Evolutionary conservation across 2,888 invertebrate species (phyloP).

Genomic region (Conops quadrifasciatus): DNA sequence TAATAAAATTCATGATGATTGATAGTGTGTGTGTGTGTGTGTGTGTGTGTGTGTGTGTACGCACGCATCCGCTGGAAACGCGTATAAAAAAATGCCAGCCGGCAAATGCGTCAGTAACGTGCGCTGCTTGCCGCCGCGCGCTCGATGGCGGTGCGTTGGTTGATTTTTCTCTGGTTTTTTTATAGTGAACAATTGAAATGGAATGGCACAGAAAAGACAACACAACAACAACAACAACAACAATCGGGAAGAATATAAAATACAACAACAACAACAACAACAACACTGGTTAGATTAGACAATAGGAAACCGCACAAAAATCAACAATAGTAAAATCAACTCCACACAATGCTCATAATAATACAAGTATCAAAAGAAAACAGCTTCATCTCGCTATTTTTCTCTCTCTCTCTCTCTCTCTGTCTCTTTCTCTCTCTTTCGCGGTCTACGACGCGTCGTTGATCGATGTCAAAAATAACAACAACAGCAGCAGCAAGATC

Average conservation of each 20-base stretch:
- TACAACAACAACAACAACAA: neutral
- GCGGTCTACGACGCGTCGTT: neutral
- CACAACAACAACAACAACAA: slow-evolving; percentile 3
- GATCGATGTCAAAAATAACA: slow-evolving; percentile 3
- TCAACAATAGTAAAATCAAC: too few species aligned
- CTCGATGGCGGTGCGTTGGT: neutral
- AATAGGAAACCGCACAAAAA: too few species aligned
- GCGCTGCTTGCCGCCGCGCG: too few species aligned
- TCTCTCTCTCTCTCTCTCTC: neutral
- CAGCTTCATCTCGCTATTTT: too few species aligned
- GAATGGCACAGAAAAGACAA: neutral
- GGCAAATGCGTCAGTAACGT: slow-evolving; percentile 14
- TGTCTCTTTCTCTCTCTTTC: too few species aligned
- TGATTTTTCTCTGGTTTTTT: neutral
- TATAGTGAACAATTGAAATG: slow-evolving; percentile 9
- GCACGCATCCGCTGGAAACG: slow-evolving; percentile 20
- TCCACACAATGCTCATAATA: too few species aligned
- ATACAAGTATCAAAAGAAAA: too few species aligned
- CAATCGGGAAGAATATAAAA: neutral
- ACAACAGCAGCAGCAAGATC: too few species aligned
- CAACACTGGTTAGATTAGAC: too few species aligned
- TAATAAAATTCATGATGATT: neutral
- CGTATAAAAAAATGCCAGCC: slow-evolving; percentile 8
- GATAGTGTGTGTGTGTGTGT: too few species aligned
- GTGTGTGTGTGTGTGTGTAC: neutral